Base-by-base conservation (phyloP, 2,797 vertebrate species). In the Sebastiscus tertius region DNA sequence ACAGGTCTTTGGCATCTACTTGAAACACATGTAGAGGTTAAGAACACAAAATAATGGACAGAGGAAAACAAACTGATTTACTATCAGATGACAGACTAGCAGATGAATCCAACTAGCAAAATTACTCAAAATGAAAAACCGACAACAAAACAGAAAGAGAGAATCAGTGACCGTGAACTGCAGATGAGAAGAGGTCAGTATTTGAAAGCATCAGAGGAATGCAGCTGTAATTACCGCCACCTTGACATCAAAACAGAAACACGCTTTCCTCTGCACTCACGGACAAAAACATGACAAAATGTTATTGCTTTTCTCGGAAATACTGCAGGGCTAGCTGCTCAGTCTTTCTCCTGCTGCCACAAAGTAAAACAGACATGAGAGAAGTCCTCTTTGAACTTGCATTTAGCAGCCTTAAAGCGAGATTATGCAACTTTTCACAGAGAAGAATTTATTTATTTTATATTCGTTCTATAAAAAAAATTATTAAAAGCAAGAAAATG, bases 181-280 rank as follows among this genome's bases (percentile, higher is more conserved):
- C 27, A 72, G 64, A 80, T 72, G 22, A 81, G 77, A 71, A 75
- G 34, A 76, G 39, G 74, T 24, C 31, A 5, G 20, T n/a, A 8
- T 33, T 26, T 62, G 24, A 70, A 79, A 77, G 59, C 64, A 58
- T 39, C 46, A 24, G 52, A 29, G 36, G 24, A 77, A 39, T 4
- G 27, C 20, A 52, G 31, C 73, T 29, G 76, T 61, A 80, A 63
- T 76, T 74, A 63, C 77, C 11, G 8, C 54, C 46, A 70, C 70
- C 49, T 18, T 36, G 22, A 77, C 59, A 66, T 77, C 18, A 61
- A 62, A 83, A 80, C 39, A 75, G 29, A 75, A 73, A 71, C 55
- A 46, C 24, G 27, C 29, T 60, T 69, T 18, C 10, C 13, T 39
- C 10, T 54, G 42, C 42, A 8, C 49, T 52, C 20, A 18, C 11